Evolutionary conservation across 2,113 vertebrate species (phyloP).

Genomic region (Neotragus moschatus): DNA sequence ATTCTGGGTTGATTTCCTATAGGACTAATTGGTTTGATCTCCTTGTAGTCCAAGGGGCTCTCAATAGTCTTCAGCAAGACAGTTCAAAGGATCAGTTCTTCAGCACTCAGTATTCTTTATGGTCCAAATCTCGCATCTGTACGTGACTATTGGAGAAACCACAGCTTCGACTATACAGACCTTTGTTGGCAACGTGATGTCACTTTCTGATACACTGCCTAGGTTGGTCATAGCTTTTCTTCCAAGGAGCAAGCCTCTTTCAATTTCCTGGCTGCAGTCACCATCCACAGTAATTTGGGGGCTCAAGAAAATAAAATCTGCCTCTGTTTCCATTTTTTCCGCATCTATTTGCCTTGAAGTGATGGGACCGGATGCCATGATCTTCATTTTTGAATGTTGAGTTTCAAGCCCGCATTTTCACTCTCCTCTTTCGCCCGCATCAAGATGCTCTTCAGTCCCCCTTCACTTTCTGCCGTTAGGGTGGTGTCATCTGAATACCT

Average conservation of each 20-base stretch:
- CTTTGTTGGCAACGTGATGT: neutral
- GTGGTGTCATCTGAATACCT: neutral
- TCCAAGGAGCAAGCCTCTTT: neutral
- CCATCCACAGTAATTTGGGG: neutral
- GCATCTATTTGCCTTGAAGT: neutral
- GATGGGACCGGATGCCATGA: neutral
- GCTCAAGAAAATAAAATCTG: neutral
- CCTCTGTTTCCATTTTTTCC: neutral
- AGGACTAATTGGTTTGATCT: neutral
- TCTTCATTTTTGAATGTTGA: neutral
- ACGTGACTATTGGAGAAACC: neutral
- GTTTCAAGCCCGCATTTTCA: neutral
- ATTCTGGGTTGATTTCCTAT: neutral
- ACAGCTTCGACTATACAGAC: neutral
- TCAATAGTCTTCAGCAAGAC: neutral
- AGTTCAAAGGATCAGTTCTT: neutral
- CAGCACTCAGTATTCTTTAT: neutral
- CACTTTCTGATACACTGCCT: neutral
- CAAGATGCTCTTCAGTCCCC: neutral
- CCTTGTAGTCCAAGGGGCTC: neutral
- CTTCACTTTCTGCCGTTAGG: neutral
- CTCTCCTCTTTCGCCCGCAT: neutral
- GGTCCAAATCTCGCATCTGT: neutral
- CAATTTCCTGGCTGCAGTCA: neutral
- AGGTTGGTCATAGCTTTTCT: neutral